Evolutionary conservation across 2,113 vertebrate genomes (phyloP).

Genomic region (Halcyon senegalensis): DNA sequence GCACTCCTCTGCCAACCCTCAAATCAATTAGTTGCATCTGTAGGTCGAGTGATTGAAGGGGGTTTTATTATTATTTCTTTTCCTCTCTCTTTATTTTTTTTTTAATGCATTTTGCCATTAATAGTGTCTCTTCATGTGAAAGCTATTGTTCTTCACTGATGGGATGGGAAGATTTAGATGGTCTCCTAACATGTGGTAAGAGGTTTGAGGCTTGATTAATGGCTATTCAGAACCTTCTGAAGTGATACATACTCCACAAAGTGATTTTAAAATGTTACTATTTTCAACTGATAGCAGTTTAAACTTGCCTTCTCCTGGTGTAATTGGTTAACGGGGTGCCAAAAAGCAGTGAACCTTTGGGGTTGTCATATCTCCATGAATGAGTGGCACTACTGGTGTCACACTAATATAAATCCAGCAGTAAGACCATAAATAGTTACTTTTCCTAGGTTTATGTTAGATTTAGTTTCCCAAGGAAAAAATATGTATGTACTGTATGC

Average conservation of each 20-base stretch:
- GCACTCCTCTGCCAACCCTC: background rate
- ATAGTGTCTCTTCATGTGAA: slow-evolving; percentile 11
- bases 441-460: background rate
- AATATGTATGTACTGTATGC: background rate
- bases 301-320: background rate
- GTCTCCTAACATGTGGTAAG: slow-evolving; percentile 6
- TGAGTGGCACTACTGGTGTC: background rate
- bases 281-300: slow-evolving; percentile 20
- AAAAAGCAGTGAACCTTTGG: background rate
- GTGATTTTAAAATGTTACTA: slow-evolving; percentile 46
- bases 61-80: slow-evolving; percentile 17
- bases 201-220: slow-evolving; percentile 53
- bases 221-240: background rate
- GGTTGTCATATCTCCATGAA: background rate
- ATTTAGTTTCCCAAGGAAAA: background rate
- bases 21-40: slow-evolving; percentile 62
- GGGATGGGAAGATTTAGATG: slow-evolving; percentile 40
- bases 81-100: background rate
- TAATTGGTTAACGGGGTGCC: background rate
- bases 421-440: background rate
- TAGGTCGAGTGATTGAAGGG: slow-evolving; percentile 15
- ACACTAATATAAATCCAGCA: background rate
- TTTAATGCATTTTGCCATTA: slow-evolving; percentile 47
- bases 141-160: slow-evolving; percentile 31
- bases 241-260: slow-evolving; percentile 28